Evolutionary conservation across 2,113 vertebrate species (phyloP).

Genomic region (Orcinus orca): DNA sequence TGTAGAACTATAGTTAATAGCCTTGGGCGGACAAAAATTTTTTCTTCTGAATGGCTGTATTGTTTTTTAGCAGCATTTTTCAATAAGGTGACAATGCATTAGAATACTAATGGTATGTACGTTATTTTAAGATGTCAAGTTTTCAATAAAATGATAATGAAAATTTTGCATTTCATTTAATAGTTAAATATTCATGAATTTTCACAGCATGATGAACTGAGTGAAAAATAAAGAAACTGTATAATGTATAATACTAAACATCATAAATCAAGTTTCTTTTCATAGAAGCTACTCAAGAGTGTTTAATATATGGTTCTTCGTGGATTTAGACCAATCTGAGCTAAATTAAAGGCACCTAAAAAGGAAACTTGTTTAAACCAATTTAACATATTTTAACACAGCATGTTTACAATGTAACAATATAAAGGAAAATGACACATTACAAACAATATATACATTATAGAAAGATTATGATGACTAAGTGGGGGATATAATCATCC

Average conservation of each 20-base stretch:
- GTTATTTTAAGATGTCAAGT: slow-evolving; percentile 91
- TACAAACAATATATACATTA: slow-evolving; percentile 79
- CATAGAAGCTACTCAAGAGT: slow-evolving; percentile 78
- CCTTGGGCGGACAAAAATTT: slow-evolving; percentile 87
- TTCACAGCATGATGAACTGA: slow-evolving; percentile 86
- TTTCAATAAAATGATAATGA: slow-evolving; percentile 90
- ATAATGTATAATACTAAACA: slow-evolving; percentile 84
- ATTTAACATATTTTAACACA: slow-evolving; percentile 81
- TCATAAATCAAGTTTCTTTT: slow-evolving; percentile 84
- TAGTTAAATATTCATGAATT: slow-evolving; percentile 91
- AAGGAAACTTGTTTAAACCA: slow-evolving; percentile 78
- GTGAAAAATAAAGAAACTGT: slow-evolving; percentile 87
- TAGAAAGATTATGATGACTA: slow-evolving; percentile 79
- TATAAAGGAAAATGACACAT: slow-evolving; percentile 76
- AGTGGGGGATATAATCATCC: slow-evolving; percentile 61
- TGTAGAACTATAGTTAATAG: slow-evolving; percentile 91
- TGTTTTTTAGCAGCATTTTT: slow-evolving; percentile 90
- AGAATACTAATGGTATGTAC: slow-evolving; percentile 91
- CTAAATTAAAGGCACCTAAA: slow-evolving; percentile 80
- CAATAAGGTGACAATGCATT: slow-evolving; percentile 90
- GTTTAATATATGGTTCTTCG: slow-evolving; percentile 80
- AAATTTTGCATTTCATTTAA: slow-evolving; percentile 91
- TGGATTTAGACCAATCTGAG: slow-evolving; percentile 76
- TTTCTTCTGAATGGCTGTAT: slow-evolving; percentile 87
- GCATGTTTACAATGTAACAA: slow-evolving; percentile 74